Percentiles rank a stretch among this genome's conserved stretches.
phyloP scores from a whole-genome alignment of 2,113 vertebrate species.

The Poecilia latipinna region DNA sequence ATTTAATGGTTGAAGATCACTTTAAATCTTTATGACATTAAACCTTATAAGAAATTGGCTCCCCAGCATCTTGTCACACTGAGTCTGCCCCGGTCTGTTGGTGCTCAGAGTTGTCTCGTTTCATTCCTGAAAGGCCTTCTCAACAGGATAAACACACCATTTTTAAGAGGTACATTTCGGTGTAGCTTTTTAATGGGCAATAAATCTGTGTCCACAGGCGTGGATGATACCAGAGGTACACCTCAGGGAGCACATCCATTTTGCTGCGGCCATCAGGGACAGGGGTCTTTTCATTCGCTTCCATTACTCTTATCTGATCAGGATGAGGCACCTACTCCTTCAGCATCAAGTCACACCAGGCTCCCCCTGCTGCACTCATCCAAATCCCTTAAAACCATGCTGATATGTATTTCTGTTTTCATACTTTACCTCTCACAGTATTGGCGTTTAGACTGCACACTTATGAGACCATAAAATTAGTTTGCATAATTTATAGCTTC shows the following conservation, averaged over 20 bases:
- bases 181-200: conserved; percentile 77
- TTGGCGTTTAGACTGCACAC: background rate
- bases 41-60: conserved; percentile 68
- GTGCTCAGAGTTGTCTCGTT: conserved; percentile 34
- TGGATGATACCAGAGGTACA: conserved; percentile 75
- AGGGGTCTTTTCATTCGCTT: conserved; percentile 74
- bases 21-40: conserved; percentile 74
- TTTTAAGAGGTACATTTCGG: conserved; percentile 72
- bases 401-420: conserved; percentile 14
- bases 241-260: conserved; percentile 78
- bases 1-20: conserved; percentile 63
- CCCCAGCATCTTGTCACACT: conserved; percentile 36
- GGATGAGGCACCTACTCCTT: conserved; percentile 62
- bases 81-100: conserved; percentile 30
- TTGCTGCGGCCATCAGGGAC: conserved; percentile 72
- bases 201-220: conserved; percentile 78
- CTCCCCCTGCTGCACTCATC: conserved; percentile 25
- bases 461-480: background rate
- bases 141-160: conserved; percentile 67
- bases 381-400: conserved; percentile 22
- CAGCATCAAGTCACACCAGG: conserved; percentile 50
- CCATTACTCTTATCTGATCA: conserved; percentile 82
- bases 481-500: background rate
- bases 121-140: conserved; percentile 60
- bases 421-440: background rate